Percentiles rank a stretch among this genome's conserved stretches.
Conservation (phyloP, 2,888 invertebrate species). For the Sarcophaga subvicina region DNA sequence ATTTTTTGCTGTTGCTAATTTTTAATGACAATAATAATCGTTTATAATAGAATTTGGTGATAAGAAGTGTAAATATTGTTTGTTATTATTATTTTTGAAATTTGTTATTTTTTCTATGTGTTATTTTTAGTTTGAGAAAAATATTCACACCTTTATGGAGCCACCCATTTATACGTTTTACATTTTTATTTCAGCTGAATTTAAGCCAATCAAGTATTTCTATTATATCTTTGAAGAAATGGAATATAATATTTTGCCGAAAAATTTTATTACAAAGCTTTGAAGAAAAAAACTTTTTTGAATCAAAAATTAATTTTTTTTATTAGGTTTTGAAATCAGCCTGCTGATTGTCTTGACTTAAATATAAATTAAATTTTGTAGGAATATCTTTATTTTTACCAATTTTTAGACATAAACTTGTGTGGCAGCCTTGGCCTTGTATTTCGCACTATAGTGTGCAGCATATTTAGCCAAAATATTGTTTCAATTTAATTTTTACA, state of each 20-base stretch:
- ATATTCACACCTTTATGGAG: not conserved
- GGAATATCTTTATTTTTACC: too few relatives aligned
- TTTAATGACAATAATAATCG: slow-evolving; percentile 35
- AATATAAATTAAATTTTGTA: too few relatives aligned
- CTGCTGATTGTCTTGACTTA: too few relatives aligned
- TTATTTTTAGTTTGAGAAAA: not conserved
- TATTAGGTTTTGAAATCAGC: too few relatives aligned
- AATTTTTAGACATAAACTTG: too few relatives aligned
- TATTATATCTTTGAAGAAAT: not conserved
- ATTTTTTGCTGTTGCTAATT: slow-evolving; percentile 17
- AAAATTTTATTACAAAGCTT: not conserved
- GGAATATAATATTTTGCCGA: not conserved
- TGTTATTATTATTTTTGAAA: not conserved
- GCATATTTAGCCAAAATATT: too few relatives aligned
- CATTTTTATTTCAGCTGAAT: not conserved
- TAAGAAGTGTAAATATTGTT: slow-evolving; percentile 30
- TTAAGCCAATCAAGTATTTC: not conserved
- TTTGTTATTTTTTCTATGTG: not conserved
- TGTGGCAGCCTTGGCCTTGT: too few relatives aligned
- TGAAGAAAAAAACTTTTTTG: too few relatives aligned
- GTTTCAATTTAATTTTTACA: too few relatives aligned
- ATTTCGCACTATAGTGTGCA: too few relatives aligned
- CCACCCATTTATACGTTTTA: not conserved
- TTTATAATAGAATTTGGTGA: not conserved
- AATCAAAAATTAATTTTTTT: too few relatives aligned